Evolutionary conservation across 2,797 vertebrate species (phyloP).

Genomic region (Sebastes miniatus): DNA sequence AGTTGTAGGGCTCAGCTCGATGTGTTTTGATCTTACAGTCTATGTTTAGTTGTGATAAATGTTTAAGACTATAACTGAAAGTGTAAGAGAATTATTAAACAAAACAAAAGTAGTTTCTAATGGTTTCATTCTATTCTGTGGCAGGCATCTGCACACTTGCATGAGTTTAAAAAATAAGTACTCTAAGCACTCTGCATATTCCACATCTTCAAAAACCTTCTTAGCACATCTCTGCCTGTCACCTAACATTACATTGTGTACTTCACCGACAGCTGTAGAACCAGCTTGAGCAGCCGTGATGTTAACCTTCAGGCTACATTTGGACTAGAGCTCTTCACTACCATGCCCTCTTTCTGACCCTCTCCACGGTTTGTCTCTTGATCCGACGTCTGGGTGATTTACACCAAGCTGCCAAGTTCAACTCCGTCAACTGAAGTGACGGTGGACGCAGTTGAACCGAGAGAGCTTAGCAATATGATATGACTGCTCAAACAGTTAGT

Average conservation of each 20-base stretch:
- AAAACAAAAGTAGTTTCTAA: not conserved
- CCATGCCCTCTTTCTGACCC: not conserved
- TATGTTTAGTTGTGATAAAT: not conserved
- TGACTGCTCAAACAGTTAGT: constrained; percentile 6
- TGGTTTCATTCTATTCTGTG: not conserved
- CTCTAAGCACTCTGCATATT: not conserved
- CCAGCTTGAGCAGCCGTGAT: constrained; percentile 4
- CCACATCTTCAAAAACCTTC: not conserved
- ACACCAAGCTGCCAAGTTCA: constrained; percentile 25
- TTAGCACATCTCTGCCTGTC: not conserved
- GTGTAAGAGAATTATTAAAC: not conserved
- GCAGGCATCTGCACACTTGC: not conserved
- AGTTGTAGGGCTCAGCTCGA: not conserved
- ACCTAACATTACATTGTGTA: not conserved
- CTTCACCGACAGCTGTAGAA: constrained; percentile 4
- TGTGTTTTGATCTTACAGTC: not conserved
- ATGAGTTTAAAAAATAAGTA: not conserved
- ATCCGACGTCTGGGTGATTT: constrained; percentile 30
- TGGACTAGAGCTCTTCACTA: not conserved
- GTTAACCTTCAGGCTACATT: constrained; percentile 24
- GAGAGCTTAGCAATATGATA: not conserved
- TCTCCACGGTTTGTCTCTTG: constrained; percentile 11
- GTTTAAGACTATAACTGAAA: not conserved
- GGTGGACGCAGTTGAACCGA: not conserved
- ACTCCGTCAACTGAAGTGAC: not conserved